Conservation (phyloP, 2,113 vertebrate genomes). For the Synodontis membranacea region DNA sequence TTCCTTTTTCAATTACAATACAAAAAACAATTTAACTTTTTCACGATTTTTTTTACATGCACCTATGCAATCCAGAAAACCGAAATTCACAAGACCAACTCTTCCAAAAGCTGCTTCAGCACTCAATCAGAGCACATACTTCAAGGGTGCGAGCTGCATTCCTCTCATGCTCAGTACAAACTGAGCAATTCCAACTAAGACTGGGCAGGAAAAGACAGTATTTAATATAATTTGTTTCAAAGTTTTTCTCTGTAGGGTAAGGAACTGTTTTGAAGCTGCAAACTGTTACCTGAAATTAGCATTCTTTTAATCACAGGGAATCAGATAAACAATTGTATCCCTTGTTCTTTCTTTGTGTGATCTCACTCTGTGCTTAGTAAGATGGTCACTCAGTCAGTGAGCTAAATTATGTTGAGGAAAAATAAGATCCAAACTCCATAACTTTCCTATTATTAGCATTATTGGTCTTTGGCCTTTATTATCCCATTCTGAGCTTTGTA, state of each 20-base stretch:
- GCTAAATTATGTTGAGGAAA: background rate
- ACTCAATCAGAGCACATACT: background rate
- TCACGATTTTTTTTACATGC: too few relatives aligned
- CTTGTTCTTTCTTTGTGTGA: background rate
- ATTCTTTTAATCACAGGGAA: background rate
- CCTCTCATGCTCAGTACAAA: background rate
- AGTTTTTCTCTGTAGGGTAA: background rate
- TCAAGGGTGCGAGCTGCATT: background rate
- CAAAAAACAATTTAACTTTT: too few relatives aligned
- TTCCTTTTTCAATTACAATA: too few relatives aligned
- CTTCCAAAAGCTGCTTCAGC: background rate
- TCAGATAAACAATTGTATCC: too few relatives aligned
- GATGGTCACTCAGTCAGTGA: background rate
- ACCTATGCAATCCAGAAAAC: background rate
- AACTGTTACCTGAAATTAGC: background rate
- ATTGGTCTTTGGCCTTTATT: background rate
- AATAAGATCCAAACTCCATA: background rate
- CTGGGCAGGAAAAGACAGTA: background rate
- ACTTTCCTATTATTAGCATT: background rate
- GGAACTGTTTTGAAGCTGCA: background rate
- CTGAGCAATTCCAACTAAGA: background rate
- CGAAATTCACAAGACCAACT: background rate
- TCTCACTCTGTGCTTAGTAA: background rate
- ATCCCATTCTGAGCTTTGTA: background rate
- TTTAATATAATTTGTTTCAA: background rate